Percentiles rank a stretch among this genome's conserved stretches.
Evolutionary conservation across 2,888 invertebrate species (phyloP).

Genomic region (Zaprionus obscuricornis): DNA sequence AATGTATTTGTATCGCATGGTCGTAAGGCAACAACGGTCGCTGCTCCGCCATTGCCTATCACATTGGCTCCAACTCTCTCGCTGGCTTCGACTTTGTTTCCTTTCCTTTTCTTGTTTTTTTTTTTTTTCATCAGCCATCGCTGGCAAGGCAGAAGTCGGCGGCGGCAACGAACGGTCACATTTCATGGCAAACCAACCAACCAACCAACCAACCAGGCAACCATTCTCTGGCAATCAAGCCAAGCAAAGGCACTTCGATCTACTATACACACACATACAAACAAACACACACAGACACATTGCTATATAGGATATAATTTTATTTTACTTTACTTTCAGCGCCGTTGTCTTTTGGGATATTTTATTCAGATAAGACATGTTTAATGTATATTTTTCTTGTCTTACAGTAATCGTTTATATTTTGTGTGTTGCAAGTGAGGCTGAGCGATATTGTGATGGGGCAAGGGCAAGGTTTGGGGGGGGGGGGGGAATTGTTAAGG

Average conservation of each 20-base stretch:
- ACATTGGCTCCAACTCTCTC: too few species aligned
- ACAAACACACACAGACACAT: conserved; percentile 3
- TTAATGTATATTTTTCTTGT: conserved; percentile 79
- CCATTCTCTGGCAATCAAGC: conserved; percentile 29
- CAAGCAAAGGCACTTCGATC: conserved; percentile 51
- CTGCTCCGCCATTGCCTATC: conserved; percentile 30
- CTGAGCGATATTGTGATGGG: too few species aligned
- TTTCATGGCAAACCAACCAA: conserved; percentile 40
- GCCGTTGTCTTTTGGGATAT: conserved; percentile 78
- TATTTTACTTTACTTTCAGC: conserved; percentile 75
- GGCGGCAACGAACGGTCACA: conserved; percentile 56
- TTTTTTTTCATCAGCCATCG: conserved; percentile 35
- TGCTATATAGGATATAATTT: conserved; percentile 63
- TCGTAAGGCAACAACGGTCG: conserved; percentile 31
- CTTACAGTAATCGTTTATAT: conserved; percentile 79
- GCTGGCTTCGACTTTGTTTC: too few species aligned
- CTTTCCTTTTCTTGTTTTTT: too few species aligned
- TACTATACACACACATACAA: conserved; percentile 19
- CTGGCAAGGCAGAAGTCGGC: too few species aligned
- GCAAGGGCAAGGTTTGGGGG: conserved; percentile 10
- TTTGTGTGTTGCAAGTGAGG: conserved; percentile 62
- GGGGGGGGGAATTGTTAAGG: conserved; percentile 10
- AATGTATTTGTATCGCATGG: conserved; percentile 55
- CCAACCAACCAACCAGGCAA: background rate
- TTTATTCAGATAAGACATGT: conserved; percentile 80